Percentiles rank a stretch among this genome's conserved stretches.
These are phyloP conservation scores for Muscidifurax raptorellus DNA, from an alignment of 1,140 invertebrate species.

Conservation along the genomic window DNA sequence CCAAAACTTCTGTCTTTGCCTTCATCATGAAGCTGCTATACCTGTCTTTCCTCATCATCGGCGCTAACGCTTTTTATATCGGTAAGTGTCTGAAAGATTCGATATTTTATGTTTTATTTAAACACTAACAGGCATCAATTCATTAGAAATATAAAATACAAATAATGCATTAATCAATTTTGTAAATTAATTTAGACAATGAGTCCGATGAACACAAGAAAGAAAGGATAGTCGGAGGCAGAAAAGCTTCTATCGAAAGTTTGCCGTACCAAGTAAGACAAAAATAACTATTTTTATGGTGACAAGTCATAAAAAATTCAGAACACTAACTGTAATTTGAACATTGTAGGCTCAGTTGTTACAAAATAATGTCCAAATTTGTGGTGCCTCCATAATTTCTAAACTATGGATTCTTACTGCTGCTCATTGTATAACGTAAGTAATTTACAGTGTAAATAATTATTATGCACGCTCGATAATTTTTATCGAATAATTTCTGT, in stretches of 20 bases:
- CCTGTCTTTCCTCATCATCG: neutral
- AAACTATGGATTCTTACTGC: slow-evolving; percentile 47
- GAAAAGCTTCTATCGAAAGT: neutral
- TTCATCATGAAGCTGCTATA: neutral
- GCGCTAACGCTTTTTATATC: neutral
- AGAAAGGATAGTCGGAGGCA: slow-evolving; percentile 30
- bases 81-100: neutral
- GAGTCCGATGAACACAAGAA: neutral
- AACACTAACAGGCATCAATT: too few relatives aligned
- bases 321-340: neutral
- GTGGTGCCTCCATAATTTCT: slow-evolving; percentile 50
- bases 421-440: slow-evolving; percentile 49
- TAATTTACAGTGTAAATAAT: neutral
- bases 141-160: neutral
- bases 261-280: slow-evolving; percentile 18
- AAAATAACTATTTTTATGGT: neutral
- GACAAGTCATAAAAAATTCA: neutral
- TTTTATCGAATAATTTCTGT: neutral
- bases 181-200: neutral
- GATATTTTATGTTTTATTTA: neutral
- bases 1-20: neutral
- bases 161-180: neutral
- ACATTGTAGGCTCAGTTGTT: slow-evolving; percentile 38
- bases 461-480: neutral
- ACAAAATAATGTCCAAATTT: slow-evolving; percentile 25